phyloP scores from a whole-genome alignment of 2,113 vertebrate genomes.

The Agelaius phoeniceus region DNA sequence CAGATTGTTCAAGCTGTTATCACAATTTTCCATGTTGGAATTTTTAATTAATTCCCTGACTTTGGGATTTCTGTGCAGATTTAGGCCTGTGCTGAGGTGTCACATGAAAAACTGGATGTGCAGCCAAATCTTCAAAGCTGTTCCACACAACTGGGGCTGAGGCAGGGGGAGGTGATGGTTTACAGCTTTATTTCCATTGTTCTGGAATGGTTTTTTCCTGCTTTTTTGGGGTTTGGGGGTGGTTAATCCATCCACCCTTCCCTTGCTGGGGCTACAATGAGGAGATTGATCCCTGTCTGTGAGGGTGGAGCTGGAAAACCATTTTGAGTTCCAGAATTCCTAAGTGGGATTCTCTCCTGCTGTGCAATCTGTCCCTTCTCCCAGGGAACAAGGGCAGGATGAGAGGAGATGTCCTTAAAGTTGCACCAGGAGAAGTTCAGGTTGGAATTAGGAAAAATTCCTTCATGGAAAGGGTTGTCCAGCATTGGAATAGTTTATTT shows the following conservation, averaged over 20 bases:
- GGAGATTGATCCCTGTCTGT: neutral
- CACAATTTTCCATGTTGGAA: slow-evolving; percentile 44
- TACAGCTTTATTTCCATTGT: neutral
- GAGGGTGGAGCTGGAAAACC: neutral
- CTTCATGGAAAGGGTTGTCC: neutral
- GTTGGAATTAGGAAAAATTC: neutral
- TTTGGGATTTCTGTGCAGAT: slow-evolving; percentile 39
- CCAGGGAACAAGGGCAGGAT: neutral
- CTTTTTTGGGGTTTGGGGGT: neutral
- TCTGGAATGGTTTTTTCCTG: neutral
- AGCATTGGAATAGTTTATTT: neutral
- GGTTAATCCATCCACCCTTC: neutral
- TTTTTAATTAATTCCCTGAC: slow-evolving; percentile 43
- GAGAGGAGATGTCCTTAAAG: neutral
- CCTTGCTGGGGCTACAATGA: neutral
- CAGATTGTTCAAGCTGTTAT: slow-evolving; percentile 34
- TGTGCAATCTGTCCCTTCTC: neutral
- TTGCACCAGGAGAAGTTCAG: neutral
- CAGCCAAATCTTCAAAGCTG: slow-evolving; percentile 35
- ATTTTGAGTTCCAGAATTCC: neutral
- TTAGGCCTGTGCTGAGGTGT: slow-evolving; percentile 1
- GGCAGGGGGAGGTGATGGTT: neutral
- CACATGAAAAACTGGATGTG: neutral
- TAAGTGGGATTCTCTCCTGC: neutral
- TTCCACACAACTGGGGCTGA: neutral